phyloP scores from a whole-genome alignment of 2,113 vertebrate genomes.

The Poeciliopsis retropinna region DNA sequence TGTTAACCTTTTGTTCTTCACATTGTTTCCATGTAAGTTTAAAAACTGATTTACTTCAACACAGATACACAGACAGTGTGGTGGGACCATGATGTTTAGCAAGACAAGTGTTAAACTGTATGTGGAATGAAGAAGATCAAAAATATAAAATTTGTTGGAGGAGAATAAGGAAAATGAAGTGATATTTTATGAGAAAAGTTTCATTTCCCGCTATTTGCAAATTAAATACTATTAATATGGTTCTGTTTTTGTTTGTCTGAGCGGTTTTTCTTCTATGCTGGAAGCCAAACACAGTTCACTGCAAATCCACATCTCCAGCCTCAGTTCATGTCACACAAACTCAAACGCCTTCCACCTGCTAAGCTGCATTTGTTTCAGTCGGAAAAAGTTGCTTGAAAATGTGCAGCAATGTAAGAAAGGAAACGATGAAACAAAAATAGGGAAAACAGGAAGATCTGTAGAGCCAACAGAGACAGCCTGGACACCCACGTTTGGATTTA shows the following conservation, averaged over 20 bases:
- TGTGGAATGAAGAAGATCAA: neutral
- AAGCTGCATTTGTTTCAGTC: too few species aligned
- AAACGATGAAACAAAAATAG: too few species aligned
- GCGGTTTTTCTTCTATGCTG: neutral
- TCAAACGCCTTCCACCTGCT: neutral
- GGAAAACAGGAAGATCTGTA: too few species aligned
- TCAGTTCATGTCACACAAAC: neutral
- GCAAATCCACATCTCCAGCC: neutral
- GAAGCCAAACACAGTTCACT: neutral
- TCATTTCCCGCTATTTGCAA: neutral
- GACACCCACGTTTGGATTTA: too few species aligned
- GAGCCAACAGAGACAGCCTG: too few species aligned
- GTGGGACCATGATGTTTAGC: neutral
- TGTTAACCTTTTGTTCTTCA: neutral
- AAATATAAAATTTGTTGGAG: too few species aligned
- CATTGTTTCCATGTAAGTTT: constrained; percentile 6
- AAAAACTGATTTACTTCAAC: neutral
- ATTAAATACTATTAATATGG: neutral
- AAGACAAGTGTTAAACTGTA: neutral
- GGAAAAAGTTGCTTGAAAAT: too few species aligned
- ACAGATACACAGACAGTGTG: neutral
- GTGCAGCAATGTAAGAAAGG: too few species aligned
- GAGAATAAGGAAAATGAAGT: neutral
- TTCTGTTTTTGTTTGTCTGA: neutral
- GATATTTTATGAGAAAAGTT: neutral